Evolutionary conservation across 2,797 vertebrate genomes (phyloP), one percentile per base, ranked within the genome.

Genomic region (Alca torda): DNA sequence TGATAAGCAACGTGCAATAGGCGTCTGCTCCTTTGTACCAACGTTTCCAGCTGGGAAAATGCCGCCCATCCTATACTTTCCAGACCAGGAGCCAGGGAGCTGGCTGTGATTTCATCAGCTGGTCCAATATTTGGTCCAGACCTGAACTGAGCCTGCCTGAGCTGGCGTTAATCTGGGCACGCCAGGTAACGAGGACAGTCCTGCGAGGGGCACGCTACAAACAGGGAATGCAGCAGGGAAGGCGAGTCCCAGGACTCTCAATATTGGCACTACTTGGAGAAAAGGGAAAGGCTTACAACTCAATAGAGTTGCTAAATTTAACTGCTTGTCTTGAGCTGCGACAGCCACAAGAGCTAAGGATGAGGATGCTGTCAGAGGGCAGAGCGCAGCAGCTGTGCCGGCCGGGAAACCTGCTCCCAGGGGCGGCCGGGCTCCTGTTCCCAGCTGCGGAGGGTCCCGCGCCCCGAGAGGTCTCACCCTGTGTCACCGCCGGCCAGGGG

Each of bases 331-430:
- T 76, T 31, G 35, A 67, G 43, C 48, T 21, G 35, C 1, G 4
- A 23, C 25, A 43, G 35, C 20, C 4, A 0, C 0, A 0, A 35
- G 39, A 79, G 26, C 73, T 28, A 37, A 73, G 26, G 31, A 48
- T 10, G 5, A 6, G 0, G 1, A 12, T 9, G 81, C 10, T 65
- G 35, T 33, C 2, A 0, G 0, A 67, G 21, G 53, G n/a, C 70
- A 75, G 41, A 43, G 30, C 0, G 3, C 33, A 92, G 56, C 87
- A 94, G 75, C 43, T 89, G 72, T 79, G 48, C 6, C 8, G 1
- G 31, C 12, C 45, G 24, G 28, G 6, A 80, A 86, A 74, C 54
- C 31, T 41, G 53, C 73, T 77, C 56, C 0, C 2, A 74, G 64
- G 21, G 33, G 31, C 2, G 6, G 11, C 24, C 63, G 35, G 18